Percentiles rank a stretch among this genome's conserved stretches.
phyloP scores from a whole-genome alignment of 2,888 invertebrate genomes.

The Lutraria lutraria region DNA sequence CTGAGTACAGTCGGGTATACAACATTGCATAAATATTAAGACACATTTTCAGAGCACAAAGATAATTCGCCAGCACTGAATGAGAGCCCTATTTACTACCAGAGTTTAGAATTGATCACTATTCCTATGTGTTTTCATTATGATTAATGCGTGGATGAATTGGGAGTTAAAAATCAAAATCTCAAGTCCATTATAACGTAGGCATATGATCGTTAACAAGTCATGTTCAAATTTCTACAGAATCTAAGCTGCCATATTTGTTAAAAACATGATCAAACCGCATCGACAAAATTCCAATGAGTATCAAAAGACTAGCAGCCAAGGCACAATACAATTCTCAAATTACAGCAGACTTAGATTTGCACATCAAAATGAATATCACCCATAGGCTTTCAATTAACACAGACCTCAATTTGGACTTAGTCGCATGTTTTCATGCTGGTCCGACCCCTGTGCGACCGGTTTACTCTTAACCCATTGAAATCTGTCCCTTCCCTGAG shows the following conservation, averaged over 20 bases:
- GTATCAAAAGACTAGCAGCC: slow-evolving; percentile 46
- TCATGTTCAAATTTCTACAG: slow-evolving; percentile 21
- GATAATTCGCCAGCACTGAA: too few relatives aligned
- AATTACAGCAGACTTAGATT: slow-evolving; percentile 41
- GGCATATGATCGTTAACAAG: slow-evolving; percentile 49
- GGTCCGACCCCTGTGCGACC: slow-evolving; percentile 39
- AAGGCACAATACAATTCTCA: slow-evolving; percentile 45
- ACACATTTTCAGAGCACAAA: too few relatives aligned
- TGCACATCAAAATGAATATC: slow-evolving; percentile 39
- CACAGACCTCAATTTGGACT: slow-evolving; percentile 65
- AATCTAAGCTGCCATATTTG: slow-evolving; percentile 34
- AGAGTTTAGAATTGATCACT: neutral
- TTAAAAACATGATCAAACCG: slow-evolving; percentile 11
- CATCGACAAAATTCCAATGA: neutral
- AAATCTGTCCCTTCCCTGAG: slow-evolving; percentile 61
- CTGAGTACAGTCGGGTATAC: too few relatives aligned
- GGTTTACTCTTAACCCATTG: slow-evolving; percentile 61
- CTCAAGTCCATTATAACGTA: slow-evolving; percentile 51
- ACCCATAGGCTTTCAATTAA: slow-evolving; percentile 48
- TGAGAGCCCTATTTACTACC: neutral
- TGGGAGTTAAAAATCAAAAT: slow-evolving; percentile 38
- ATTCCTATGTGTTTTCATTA: slow-evolving; percentile 42
- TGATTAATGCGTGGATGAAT: neutral
- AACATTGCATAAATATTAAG: too few relatives aligned
- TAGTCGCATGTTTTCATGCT: slow-evolving; percentile 65